Evolutionary conservation across 2,797 vertebrate species (phyloP).

Genomic region (Falco columbarius): DNA sequence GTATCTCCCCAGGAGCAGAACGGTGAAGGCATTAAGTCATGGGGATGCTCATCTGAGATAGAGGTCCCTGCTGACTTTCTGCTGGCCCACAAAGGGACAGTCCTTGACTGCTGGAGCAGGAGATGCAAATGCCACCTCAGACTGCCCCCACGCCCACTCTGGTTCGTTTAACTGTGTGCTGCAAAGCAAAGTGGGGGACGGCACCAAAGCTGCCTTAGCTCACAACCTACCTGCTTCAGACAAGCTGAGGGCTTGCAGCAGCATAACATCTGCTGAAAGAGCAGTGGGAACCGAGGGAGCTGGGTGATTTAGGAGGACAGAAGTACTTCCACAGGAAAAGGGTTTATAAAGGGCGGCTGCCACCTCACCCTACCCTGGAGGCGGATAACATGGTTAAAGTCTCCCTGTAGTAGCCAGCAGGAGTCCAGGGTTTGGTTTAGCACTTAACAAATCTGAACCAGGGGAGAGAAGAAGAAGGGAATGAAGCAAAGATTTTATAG

Average conservation of each 20-base stretch:
- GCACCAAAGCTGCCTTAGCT: neutral
- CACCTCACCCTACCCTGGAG: neutral
- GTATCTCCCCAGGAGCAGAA: constrained; percentile 52
- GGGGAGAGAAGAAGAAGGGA: neutral
- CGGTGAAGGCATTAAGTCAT: constrained; percentile 32
- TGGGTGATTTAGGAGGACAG: neutral
- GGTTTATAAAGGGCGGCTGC: neutral
- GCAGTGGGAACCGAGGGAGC: neutral
- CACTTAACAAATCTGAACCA: neutral
- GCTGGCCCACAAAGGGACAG: neutral
- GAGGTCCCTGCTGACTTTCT: neutral
- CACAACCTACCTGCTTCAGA: neutral
- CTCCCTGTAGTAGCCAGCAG: neutral
- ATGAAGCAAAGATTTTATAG: neutral
- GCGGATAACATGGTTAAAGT: neutral
- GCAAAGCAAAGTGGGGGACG: neutral
- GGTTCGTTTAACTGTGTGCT: neutral
- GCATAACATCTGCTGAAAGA: neutral
- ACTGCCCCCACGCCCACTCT: neutral
- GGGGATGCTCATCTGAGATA: constrained; percentile 29
- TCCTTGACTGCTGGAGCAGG: neutral
- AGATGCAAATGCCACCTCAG: neutral
- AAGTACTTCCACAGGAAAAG: neutral
- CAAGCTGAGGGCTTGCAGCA: neutral
- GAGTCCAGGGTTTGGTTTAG: neutral